A percentile compares a stretch with the other conserved stretches of the same genome.
Evolutionary conservation across 2,797 vertebrate genomes (phyloP).

Genomic region (Pachyuromys duprasi): DNA sequence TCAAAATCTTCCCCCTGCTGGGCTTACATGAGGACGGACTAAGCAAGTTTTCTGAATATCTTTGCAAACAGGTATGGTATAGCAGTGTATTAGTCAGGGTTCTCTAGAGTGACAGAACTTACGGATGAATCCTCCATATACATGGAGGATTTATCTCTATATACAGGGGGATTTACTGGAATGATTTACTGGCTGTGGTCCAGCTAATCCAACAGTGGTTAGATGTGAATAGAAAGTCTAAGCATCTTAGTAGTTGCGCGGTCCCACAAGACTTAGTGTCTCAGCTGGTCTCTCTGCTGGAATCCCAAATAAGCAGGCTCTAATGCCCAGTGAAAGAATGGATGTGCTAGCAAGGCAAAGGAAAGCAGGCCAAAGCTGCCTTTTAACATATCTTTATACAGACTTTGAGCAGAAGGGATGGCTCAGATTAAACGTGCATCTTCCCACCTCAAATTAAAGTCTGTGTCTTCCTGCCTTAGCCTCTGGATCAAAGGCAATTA

Average conservation of each 20-base stretch:
- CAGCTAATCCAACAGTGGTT: neutral
- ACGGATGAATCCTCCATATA: neutral
- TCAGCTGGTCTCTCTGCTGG: neutral
- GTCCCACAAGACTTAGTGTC: neutral
- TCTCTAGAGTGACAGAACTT: neutral
- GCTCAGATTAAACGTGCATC: neutral
- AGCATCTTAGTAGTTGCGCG: neutral
- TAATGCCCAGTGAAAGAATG: neutral
- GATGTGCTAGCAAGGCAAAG: neutral
- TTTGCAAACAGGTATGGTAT: constrained; percentile 93
- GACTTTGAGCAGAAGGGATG: neutral
- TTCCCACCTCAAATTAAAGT: neutral
- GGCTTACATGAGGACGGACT: constrained; percentile 98
- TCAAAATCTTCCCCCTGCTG: constrained; percentile 98
- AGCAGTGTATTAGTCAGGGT: neutral
- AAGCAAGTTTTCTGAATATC: constrained; percentile 96
- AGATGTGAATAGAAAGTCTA: neutral
- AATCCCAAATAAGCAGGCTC: neutral
- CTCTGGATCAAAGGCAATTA: neutral
- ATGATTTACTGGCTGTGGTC: neutral
- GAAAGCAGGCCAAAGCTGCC: neutral
- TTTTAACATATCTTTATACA: neutral
- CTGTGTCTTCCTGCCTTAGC: neutral
- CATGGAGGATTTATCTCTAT: no score
- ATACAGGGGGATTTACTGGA: neutral